Evolutionary conservation across 2,797 vertebrate species (phyloP), one percentile per base, ranked within the genome.

Genomic region (Zalophus californianus): DNA sequence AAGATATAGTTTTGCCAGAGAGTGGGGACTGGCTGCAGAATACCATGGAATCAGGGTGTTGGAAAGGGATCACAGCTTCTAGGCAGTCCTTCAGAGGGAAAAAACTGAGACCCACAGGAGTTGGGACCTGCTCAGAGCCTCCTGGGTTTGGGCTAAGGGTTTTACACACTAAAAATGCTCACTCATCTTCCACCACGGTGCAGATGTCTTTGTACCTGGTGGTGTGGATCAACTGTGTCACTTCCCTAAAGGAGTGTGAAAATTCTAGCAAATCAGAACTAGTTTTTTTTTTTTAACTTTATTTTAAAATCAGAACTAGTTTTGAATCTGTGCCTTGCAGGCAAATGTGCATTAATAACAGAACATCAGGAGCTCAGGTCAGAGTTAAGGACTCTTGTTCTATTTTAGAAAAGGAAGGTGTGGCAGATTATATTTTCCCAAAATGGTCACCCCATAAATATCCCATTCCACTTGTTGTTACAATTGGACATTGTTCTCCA

Each of bases 361-460:
- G 41, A 52, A 56, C 18, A 35, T 85, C 52, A 92, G 82, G 18
- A 48, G 86, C 90, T 79, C 25, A 48, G 27, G 21, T 80, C 70
- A 95, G 38, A 48, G 32, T 95, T 82, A 77, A 72, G 13, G 64
- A 32, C 52, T 78, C 52, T 82, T 78, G 25, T 52, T 93, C 41
- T 95, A 2, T 68, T 89, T 95, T 95, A 64, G 92, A 70, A 93
- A 90, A 95, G n/a, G 62, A 73, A 91, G 72, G 13, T 79, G 27
- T 54, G 35, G 29, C 73, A 25, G 13, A 70, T 73, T 84, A 11
- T 77, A 23, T 91, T 92, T 93, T 64, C 56, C 70, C 41, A 4
- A 58, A 82, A 68, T 23, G 64, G n/a, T 27, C 54, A 60, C 38
- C 29, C 44, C 10, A 2, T 90, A 95, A 95, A 64, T 79, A 52